These are phyloP conservation scores for Macroramphosus scolopax DNA, from an alignment of 2,797 vertebrate genomes.

Conservation along the genomic window DNA sequence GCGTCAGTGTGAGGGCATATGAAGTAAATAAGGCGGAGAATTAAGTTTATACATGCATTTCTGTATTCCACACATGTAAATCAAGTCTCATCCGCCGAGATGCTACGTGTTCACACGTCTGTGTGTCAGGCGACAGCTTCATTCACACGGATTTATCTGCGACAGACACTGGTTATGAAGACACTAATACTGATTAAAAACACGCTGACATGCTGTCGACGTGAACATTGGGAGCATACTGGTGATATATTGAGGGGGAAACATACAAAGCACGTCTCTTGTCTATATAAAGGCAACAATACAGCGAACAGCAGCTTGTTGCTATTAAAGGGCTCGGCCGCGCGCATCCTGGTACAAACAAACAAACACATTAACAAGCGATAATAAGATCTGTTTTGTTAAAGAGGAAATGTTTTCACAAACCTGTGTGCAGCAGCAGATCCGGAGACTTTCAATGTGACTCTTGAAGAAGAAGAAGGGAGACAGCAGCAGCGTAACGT, in stretches of 20 bases:
- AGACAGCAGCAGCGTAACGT: conserved; percentile 4
- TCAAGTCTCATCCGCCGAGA: background rate
- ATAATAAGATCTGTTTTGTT: background rate
- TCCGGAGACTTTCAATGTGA: conserved; percentile 24
- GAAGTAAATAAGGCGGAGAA: too few species aligned
- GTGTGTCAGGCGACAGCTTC: too few species aligned
- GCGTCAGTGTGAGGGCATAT: too few species aligned
- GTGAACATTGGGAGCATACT: background rate
- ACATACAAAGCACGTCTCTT: background rate
- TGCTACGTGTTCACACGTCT: conserved; percentile 27
- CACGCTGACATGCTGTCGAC: background rate
- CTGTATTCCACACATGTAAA: too few species aligned
- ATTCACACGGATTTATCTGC: background rate
- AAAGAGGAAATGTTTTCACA: conserved; percentile 25
- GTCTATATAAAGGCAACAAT: conserved; percentile 20
- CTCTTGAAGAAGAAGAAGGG: conserved; percentile 28
- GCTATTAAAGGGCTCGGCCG: background rate
- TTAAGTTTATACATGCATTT: too few species aligned
- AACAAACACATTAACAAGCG: background rate
- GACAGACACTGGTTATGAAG: background rate
- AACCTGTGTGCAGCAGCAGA: conserved; percentile 57
- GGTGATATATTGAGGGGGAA: background rate
- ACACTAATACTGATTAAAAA: background rate
- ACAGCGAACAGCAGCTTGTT: background rate
- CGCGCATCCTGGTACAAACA: background rate